Conservation (phyloP, 2,797 vertebrate genomes). For the Neopelma chrysocephalum region DNA sequence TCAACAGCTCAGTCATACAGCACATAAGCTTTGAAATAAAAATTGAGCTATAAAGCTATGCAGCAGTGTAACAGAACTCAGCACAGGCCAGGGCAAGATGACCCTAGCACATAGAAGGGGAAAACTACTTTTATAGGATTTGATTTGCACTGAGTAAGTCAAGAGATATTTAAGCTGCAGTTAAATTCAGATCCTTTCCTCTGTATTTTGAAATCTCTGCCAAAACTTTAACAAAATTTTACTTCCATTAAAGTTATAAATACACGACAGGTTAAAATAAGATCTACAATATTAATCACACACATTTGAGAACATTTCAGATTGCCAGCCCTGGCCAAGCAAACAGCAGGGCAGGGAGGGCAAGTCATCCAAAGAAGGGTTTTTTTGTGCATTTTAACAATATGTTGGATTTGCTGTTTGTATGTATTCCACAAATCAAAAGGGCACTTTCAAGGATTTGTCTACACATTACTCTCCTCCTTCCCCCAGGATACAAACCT, state of each 20-base stretch:
- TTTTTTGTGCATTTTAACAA: background rate
- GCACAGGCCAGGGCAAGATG: background rate
- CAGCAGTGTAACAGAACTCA: background rate
- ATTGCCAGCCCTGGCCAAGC: background rate
- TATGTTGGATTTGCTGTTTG: background rate
- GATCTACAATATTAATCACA: background rate
- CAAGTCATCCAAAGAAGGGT: background rate
- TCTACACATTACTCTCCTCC: background rate
- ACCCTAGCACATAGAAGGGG: background rate
- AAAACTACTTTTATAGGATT: background rate
- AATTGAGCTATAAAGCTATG: background rate
- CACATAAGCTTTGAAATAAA: background rate
- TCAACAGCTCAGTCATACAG: background rate
- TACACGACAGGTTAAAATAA: background rate
- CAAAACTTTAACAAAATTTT: background rate
- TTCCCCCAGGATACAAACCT: background rate
- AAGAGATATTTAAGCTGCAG: background rate
- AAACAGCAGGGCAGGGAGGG: background rate
- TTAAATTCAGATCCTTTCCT: background rate
- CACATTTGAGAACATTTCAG: background rate
- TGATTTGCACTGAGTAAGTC: background rate
- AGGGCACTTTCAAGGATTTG: background rate
- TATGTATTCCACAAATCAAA: background rate
- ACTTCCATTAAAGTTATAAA: background rate
- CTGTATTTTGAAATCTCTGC: background rate